Evolutionary conservation across 2,888 invertebrate species (phyloP), one percentile per base, ranked within the genome.

Genomic region (Rhabditoides inermis): DNA sequence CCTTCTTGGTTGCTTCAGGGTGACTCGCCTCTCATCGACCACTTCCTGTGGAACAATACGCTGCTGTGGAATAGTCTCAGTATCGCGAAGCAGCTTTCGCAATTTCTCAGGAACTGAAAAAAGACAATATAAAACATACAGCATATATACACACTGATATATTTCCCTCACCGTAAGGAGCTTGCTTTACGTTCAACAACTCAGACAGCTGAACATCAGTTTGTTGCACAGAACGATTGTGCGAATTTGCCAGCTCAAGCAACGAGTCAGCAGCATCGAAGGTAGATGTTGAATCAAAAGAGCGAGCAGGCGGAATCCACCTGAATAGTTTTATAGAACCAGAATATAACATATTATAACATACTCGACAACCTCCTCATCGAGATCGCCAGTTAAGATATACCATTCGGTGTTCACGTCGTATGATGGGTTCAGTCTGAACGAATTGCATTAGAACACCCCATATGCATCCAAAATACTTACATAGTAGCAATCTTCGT

Each of bases 341-440:
- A n/a, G n/a, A n/a, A n/a, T n/a, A n/a, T n/a, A n/a, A n/a, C n/a
- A n/a, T n/a, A n/a, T n/a, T n/a, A n/a, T n/a, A n/a, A n/a, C n/a
- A n/a, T n/a, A n/a, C n/a, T n/a, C n/a, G n/a, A n/a, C n/a, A n/a
- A n/a, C 23, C 6, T 40, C 18, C 5, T 41, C 49, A 4, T 41
- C 22, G 2, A 18, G 23, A 12, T 36, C 35, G 23, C 49, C 30
- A 23, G 25, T 20, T n/a, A 41, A 40, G 2, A 32, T 2, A 3
- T 40, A 49, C 49, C 49, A 49, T 41, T 49, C 49, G 3, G 49
- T 49, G 20, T n/a, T 32, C 4, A 35, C 35, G 18, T 49, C 49
- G 26, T 49, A 49, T 12, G 12, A 36, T 12, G 49, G 49, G 41
- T 49, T 49, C 25, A 49, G 22, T 26, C 49, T 49, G 41, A n/a